Percentiles rank a stretch among this genome's conserved stretches.
Conservation (phyloP, 2,113 vertebrate species). For the Chunga burmeisteri region DNA sequence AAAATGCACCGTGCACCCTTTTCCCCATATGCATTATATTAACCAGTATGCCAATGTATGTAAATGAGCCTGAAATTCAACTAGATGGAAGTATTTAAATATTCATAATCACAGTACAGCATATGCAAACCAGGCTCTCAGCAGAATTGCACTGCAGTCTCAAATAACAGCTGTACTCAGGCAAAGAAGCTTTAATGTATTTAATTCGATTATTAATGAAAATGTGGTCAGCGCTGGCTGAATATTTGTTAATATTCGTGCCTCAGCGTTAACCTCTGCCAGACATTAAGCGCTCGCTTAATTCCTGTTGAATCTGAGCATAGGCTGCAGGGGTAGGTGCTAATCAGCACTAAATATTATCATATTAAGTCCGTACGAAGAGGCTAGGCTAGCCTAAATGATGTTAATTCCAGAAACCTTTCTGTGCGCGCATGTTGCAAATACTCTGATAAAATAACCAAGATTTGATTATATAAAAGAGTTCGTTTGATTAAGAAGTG, state of each 20-base stretch:
- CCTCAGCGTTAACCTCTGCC: neutral
- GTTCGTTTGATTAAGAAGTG: too few relatives aligned
- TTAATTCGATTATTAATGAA: neutral
- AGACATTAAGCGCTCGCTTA: neutral
- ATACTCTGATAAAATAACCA: too few relatives aligned
- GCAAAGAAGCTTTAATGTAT: neutral
- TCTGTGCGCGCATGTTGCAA: neutral
- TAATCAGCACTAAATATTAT: neutral
- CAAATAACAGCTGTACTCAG: neutral
- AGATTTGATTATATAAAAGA: too few relatives aligned
- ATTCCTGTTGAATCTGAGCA: neutral
- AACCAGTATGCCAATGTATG: slow-evolving; percentile 63
- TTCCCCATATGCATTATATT: neutral
- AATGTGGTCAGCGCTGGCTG: neutral
- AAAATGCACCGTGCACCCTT: neutral
- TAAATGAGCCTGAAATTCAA: slow-evolving; percentile 58
- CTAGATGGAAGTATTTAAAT: slow-evolving; percentile 39
- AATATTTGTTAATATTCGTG: neutral
- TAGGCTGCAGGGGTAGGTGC: neutral
- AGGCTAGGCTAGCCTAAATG: neutral
- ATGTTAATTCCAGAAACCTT: neutral
- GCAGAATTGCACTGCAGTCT: neutral
- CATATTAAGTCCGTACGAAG: too few relatives aligned
- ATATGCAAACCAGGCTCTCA: neutral
- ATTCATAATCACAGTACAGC: slow-evolving; percentile 27